phyloP scores from a whole-genome alignment of 1,140 invertebrate species.

The Drosophila pseudoobscura region DNA sequence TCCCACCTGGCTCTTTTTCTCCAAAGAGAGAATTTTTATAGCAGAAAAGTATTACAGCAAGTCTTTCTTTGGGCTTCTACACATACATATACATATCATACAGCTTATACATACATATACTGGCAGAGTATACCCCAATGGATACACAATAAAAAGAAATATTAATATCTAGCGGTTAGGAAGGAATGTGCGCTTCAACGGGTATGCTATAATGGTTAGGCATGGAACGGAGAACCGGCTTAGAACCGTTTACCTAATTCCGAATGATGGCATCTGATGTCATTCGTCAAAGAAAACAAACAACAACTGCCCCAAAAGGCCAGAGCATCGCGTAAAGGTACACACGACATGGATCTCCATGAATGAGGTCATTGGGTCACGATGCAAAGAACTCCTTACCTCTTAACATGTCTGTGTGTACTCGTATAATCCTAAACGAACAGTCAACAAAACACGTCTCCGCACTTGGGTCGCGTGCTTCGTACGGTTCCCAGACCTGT shows the following conservation, averaged over 20 bases:
- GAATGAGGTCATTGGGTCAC: slow-evolving; percentile 42
- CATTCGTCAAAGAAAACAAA: slow-evolving; percentile 12
- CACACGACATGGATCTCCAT: too few relatives aligned
- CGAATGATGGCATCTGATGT: slow-evolving; percentile 19
- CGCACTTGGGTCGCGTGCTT: slow-evolving; percentile 48
- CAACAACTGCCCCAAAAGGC: background rate
- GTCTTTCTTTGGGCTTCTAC: too few relatives aligned
- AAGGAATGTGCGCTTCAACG: background rate
- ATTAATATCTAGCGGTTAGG: background rate
- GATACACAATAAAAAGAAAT: too few relatives aligned
- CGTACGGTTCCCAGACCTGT: slow-evolving; percentile 18
- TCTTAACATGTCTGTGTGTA: slow-evolving; percentile 2
- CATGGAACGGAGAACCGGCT: slow-evolving; percentile 26
- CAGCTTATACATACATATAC: too few relatives aligned
- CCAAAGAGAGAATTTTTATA: too few relatives aligned
- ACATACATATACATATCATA: too few relatives aligned
- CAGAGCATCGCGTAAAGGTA: too few relatives aligned
- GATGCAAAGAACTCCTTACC: too few relatives aligned
- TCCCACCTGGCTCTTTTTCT: too few relatives aligned
- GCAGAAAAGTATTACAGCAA: too few relatives aligned
- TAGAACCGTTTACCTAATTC: slow-evolving; percentile 22
- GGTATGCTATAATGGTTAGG: background rate
- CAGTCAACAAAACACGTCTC: slow-evolving; percentile 39
- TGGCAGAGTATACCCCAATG: too few relatives aligned
- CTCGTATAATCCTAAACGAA: slow-evolving; percentile 14